Evolutionary conservation across 2,113 vertebrate species (phyloP).

Genomic region (Tachuris rubrigastra): DNA sequence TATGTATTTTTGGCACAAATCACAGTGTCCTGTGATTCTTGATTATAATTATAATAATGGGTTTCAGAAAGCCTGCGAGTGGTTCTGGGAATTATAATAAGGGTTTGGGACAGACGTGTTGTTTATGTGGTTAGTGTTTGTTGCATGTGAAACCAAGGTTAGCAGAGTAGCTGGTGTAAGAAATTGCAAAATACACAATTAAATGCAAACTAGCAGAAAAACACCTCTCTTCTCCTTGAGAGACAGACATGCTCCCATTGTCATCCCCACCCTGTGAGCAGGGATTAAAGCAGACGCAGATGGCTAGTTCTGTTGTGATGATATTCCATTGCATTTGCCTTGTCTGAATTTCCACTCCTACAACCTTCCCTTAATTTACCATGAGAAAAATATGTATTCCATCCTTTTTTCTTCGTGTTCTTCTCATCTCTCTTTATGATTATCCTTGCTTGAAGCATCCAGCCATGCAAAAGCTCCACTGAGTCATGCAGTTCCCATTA

Average conservation of each 20-base stretch:
- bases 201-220: constrained; percentile 34
- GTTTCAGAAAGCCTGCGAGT: constrained; percentile 72
- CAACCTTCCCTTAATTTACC: constrained; percentile 6
- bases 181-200: constrained; percentile 68
- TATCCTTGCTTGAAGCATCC: constrained; percentile 45
- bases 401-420: constrained; percentile 21
- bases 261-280: background rate
- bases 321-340: background rate
- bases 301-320: background rate
- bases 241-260: background rate
- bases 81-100: constrained; percentile 73
- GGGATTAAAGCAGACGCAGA: background rate
- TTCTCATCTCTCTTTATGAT: constrained; percentile 19
- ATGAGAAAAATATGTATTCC: background rate
- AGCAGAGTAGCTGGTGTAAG: constrained; percentile 52
- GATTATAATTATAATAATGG: constrained; percentile 81
- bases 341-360: background rate
- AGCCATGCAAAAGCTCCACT: constrained; percentile 33
- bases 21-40: constrained; percentile 73
- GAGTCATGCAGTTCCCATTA: constrained; percentile 33
- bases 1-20: constrained; percentile 74
- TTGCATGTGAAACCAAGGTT: constrained; percentile 67
- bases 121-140: constrained; percentile 70
- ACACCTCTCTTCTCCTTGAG: background rate
- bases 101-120: constrained; percentile 61